A percentile compares a stretch with the other conserved stretches of the same genome.
Evolutionary conservation across 2,113 vertebrate genomes (phyloP).

Genomic region (Malurus alboscapulatus): DNA sequence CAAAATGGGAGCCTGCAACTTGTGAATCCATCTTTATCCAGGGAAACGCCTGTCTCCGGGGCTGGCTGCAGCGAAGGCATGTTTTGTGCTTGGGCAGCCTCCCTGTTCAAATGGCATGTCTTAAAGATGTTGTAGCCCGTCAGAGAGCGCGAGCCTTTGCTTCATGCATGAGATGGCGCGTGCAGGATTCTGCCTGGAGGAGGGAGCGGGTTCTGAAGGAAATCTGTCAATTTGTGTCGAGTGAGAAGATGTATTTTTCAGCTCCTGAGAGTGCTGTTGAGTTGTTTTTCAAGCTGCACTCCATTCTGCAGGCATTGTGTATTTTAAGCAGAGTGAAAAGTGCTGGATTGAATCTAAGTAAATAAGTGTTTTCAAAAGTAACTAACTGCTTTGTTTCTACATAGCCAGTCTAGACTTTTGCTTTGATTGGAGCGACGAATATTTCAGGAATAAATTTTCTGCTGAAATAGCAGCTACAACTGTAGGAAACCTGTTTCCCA

Average conservation of each 20-base stretch:
- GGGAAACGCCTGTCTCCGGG: not conserved
- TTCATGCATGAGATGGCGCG: constrained; percentile 35
- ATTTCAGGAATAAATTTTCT: constrained; percentile 36
- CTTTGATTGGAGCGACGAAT: not conserved
- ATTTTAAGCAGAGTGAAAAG: constrained; percentile 46
- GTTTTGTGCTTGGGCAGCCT: not conserved
- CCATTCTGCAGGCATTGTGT: constrained; percentile 44
- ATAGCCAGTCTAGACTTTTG: not conserved
- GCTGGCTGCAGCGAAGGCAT: not conserved
- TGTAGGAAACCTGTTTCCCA: constrained; percentile 48
- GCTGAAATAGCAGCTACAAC: constrained; percentile 47
- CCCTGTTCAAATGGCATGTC: not conserved
- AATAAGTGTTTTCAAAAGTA: constrained; percentile 47
- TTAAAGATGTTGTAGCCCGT: not conserved
- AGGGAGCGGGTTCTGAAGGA: constrained; percentile 50
- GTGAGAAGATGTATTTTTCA: constrained; percentile 47
- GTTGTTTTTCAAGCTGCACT: constrained; percentile 53
- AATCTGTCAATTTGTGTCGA: constrained; percentile 55
- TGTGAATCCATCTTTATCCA: not conserved
- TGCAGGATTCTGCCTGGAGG: constrained; percentile 47
- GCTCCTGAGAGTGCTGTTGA: constrained; percentile 58
- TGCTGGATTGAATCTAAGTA: constrained; percentile 15
- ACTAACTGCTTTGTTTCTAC: constrained; percentile 11
- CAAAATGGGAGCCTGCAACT: not conserved
- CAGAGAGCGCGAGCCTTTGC: not conserved